Evolutionary conservation across 2,113 vertebrate genomes (phyloP).

Genomic region (Chaetorhynchus papuensis): DNA sequence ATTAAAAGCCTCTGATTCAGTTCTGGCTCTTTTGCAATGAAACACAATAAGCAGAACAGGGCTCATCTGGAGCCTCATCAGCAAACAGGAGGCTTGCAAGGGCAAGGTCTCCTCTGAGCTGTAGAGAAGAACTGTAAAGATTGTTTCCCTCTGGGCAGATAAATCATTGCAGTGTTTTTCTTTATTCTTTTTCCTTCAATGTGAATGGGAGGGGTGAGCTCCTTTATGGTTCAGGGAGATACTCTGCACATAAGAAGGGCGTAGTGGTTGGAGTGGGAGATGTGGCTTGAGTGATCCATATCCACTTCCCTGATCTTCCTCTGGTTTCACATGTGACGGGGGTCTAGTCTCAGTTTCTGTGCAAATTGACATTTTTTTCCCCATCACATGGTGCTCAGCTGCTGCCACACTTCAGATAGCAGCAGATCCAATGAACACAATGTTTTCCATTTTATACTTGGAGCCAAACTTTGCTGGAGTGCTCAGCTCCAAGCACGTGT

Average conservation of each 20-base stretch:
- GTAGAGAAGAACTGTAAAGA: conserved; percentile 30
- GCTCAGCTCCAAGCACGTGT: not conserved
- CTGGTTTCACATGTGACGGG: not conserved
- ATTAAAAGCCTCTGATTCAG: conserved; percentile 20
- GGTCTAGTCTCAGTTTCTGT: not conserved
- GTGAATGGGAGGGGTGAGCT: not conserved
- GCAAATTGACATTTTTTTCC: not conserved
- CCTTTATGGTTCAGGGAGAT: not conserved
- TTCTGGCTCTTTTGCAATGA: conserved; percentile 18
- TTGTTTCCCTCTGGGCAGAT: conserved; percentile 56
- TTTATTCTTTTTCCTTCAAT: conserved; percentile 27
- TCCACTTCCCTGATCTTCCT: conserved; percentile 9
- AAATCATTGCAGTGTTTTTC: conserved; percentile 58
- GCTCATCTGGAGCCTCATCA: conserved; percentile 48
- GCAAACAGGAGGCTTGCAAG: conserved; percentile 55
- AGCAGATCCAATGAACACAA: not conserved
- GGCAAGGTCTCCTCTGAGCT: conserved; percentile 57
- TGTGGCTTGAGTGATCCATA: not conserved
- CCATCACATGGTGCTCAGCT: conserved; percentile 45
- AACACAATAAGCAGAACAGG: not conserved
- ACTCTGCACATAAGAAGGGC: not conserved
- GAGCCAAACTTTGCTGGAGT: not conserved
- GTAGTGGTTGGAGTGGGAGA: not conserved
- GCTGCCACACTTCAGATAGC: not conserved
- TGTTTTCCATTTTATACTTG: not conserved